Percentiles rank a stretch among this genome's conserved stretches.
phyloP scores from a whole-genome alignment of 35 echinoderm and acorn worm species.

The Strongylocentrotus purpuratus region DNA sequence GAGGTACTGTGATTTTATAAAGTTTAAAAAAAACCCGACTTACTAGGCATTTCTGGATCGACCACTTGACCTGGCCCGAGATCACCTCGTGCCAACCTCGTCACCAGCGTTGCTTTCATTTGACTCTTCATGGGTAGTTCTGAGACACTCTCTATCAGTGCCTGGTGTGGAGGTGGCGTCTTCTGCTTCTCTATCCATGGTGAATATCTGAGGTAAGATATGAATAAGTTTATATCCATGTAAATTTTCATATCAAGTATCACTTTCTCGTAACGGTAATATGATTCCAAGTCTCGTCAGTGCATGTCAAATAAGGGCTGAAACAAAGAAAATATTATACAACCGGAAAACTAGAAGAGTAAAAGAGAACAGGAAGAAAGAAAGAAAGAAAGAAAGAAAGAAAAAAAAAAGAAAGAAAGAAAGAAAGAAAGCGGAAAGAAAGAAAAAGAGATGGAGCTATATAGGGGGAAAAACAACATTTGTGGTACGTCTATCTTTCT shows the following conservation, averaged over 20 bases:
- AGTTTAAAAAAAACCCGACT: background rate
- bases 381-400: no score
- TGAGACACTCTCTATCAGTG: background rate
- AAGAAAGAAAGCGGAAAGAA: no score
- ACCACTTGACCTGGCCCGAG: constrained; percentile 74
- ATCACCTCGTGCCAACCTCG: constrained; percentile 67
- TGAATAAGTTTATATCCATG: background rate
- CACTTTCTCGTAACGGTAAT: background rate
- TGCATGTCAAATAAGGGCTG: no score
- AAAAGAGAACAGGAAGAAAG: no score
- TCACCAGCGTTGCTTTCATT: constrained; percentile 69
- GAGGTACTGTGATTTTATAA: background rate
- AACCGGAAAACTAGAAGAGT: no score
- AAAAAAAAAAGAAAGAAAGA: no score
- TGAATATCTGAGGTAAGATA: background rate
- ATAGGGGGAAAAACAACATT: no score
- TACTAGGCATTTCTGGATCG: constrained; percentile 76
- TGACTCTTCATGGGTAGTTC: constrained; percentile 54
- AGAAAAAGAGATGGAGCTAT: no score
- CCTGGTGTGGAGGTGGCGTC: background rate
- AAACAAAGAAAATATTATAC: no score
- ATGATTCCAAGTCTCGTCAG: background rate
- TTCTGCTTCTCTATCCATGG: constrained; percentile 57
- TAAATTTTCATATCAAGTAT: background rate
- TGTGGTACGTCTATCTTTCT: no score